phyloP scores from a whole-genome alignment of 2,888 invertebrate genomes.

The Uropetala carovei region DNA sequence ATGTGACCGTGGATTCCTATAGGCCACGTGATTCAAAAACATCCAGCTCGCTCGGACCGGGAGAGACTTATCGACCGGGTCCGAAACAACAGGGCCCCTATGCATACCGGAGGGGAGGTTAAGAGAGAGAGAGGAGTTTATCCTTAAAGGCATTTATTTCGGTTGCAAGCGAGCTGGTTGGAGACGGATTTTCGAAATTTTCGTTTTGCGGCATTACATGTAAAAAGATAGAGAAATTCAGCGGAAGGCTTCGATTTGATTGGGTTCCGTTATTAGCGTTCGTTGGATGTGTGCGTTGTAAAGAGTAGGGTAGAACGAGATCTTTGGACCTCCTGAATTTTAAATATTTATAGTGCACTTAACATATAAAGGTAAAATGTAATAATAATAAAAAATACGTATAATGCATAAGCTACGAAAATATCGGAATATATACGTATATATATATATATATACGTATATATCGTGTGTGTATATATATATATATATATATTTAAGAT shows the following conservation, averaged over 20 bases:
- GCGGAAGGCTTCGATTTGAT: neutral
- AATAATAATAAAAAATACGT: too few relatives aligned
- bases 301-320: neutral
- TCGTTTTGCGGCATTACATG: neutral
- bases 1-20: neutral
- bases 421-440: too few relatives aligned
- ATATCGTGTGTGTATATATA: too few relatives aligned
- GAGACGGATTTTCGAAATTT: neutral
- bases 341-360: too few relatives aligned
- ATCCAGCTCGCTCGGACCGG: neutral
- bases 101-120: neutral
- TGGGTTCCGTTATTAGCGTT: neutral
- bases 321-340: neutral
- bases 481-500: too few relatives aligned
- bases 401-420: too few relatives aligned
- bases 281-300: neutral
- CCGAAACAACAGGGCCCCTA: neutral
- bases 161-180: neutral
- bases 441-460: too few relatives aligned
- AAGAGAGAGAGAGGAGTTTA: neutral
- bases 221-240: neutral
- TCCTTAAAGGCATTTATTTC: neutral
- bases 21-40: neutral
- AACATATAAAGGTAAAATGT: too few relatives aligned
- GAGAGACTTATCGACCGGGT: slow-evolving; percentile 18